Percentiles rank a stretch among this genome's conserved stretches.
These are phyloP conservation scores for Diphyllodes magnificus DNA, from an alignment of 2,113 vertebrate species.

Conservation along the genomic window DNA sequence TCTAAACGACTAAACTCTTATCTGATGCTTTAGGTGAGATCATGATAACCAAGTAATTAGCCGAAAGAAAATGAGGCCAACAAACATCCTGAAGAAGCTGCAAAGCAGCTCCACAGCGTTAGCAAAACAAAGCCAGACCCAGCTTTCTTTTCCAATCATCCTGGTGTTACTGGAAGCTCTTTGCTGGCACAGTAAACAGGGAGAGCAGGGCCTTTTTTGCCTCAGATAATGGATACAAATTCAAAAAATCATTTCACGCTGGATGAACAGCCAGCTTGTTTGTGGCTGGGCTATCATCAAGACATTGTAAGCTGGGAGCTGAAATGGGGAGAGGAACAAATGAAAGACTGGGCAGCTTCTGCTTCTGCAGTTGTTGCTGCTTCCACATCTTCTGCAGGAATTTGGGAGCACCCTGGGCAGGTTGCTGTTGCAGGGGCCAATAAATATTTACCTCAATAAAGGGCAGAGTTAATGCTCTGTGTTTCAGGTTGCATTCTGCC, in stretches of 20 bases:
- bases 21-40: background rate
- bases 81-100: background rate
- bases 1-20: background rate
- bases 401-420: background rate
- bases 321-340: background rate
- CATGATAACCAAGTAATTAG: background rate
- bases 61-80: background rate
- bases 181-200: background rate
- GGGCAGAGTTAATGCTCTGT: background rate
- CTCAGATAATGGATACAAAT: background rate
- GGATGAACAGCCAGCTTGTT: conserved; percentile 20
- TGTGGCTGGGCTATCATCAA: background rate
- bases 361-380: background rate
- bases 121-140: background rate
- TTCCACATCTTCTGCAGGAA: background rate
- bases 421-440: background rate
- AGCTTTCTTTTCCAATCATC: background rate
- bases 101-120: background rate
- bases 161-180: background rate
- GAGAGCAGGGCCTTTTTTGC: background rate
- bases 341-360: background rate
- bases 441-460: background rate
- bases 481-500: background rate
- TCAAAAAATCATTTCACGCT: conserved; percentile 36
- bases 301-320: background rate